phyloP scores from a whole-genome alignment of 2,888 invertebrate species.

The Nephrotoma flavescens region DNA sequence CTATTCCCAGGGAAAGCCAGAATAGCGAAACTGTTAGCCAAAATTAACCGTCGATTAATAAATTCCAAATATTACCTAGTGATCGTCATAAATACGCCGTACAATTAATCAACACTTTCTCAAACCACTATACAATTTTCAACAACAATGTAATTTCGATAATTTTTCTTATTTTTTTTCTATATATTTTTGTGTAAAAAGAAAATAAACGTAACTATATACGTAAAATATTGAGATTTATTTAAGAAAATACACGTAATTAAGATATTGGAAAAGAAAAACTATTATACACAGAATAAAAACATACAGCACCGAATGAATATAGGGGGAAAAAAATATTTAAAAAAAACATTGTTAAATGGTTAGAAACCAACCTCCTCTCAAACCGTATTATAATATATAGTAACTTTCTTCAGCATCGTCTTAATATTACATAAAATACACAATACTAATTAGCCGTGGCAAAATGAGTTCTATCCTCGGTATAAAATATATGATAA shows the following conservation, averaged over 20 bases:
- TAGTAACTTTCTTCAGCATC: not conserved
- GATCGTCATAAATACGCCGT: too few species aligned
- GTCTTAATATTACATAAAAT: not conserved
- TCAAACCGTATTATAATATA: not conserved
- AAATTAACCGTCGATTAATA: too few species aligned
- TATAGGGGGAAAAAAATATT: not conserved
- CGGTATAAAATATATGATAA: not conserved
- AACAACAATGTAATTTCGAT: not conserved
- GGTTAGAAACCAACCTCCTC: not conserved
- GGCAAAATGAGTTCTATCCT: not conserved
- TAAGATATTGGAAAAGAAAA: not conserved
- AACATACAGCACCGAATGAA: not conserved
- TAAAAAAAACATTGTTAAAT: not conserved
- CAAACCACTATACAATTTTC: not conserved
- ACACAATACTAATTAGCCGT: not conserved
- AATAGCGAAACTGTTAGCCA: too few species aligned
- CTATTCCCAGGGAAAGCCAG: too few species aligned
- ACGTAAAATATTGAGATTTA: not conserved
- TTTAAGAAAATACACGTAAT: not conserved
- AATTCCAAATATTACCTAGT: too few species aligned
- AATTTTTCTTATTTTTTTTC: not conserved
- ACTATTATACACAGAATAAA: not conserved
- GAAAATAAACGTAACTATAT: not conserved
- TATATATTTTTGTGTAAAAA: not conserved
- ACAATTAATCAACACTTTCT: not conserved